Evolutionary conservation across 2,888 invertebrate species (phyloP).

Genomic region (Lasioglossum vierecki): DNA sequence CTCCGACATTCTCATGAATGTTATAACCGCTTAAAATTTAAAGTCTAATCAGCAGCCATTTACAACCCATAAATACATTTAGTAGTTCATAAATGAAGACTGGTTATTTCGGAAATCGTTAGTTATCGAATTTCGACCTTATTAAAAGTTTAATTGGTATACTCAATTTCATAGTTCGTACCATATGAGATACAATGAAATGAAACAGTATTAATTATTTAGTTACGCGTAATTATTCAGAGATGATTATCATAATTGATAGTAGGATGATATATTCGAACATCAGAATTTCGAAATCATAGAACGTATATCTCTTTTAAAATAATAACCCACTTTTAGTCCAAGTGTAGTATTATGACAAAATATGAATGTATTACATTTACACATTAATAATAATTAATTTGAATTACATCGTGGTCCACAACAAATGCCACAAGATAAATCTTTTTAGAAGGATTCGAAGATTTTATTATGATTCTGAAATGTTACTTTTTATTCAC

Average conservation of each 20-base stretch:
- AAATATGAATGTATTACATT: too few relatives aligned
- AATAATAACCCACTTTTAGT: too few relatives aligned
- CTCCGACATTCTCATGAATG: neutral
- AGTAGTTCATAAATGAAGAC: neutral
- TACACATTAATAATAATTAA: too few relatives aligned
- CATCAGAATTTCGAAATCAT: neutral
- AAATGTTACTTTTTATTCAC: too few relatives aligned
- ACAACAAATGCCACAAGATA: too few relatives aligned
- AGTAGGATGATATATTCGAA: neutral
- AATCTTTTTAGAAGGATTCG: too few relatives aligned
- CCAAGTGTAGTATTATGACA: too few relatives aligned
- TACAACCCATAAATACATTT: neutral
- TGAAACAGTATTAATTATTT: neutral
- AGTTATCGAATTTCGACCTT: neutral
- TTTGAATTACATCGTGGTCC: too few relatives aligned
- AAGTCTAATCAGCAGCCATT: neutral
- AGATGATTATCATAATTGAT: neutral
- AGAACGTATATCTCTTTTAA: too few relatives aligned
- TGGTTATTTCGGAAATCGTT: neutral
- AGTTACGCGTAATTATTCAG: neutral
- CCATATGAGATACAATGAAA: neutral
- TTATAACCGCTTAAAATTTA: neutral
- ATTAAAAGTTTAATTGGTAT: conserved; percentile 1
- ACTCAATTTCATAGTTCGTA: neutral
- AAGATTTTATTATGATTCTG: too few relatives aligned